Base-by-base conservation (phyloP, 1,140 invertebrate species). In the Zophobas morio region DNA sequence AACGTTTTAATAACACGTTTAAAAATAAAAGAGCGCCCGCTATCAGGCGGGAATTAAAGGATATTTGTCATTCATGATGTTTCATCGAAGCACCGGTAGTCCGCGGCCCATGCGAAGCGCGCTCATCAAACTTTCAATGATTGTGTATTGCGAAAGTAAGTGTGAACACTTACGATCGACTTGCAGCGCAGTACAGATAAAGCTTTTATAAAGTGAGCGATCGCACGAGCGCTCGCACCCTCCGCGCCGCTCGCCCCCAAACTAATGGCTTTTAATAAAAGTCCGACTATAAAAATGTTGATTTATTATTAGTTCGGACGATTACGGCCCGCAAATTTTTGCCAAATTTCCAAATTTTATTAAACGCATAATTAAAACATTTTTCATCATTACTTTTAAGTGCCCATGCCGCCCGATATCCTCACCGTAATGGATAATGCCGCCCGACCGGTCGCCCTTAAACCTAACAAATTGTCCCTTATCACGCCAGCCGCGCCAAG, bases 221-320 rank as follows among this genome's bases (percentile, higher is more conserved):
- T 76, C 70, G 70, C 49, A 70, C 40, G 57, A 71, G 79, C 79
- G 72, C 76, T 76, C 76, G 75, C 75, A 60, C 75, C 72, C 60
- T 60, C 79, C 70, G 76, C 80, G 77, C 79, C 70, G 66, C 81
- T 53, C 78, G 79, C 82, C 76, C 78, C 74, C 57, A 83, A 85
- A 85, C 82, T 85, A 85, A 85, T 85, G 84, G 84, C 84, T 85
- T 85, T 84, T 85, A 84, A 85, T 85, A 85, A 85, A 85, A 85
- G 83, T 81, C 78, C 57, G 83, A 83, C 84, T 84, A 85, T 85
- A 85, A 85, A 85, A 85, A 84, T 85, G 83, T 84, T 85, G 84
- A 85, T 85, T 85, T 85, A 85, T 84, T 84, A 82, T 84, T 84
- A 83, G 82, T 83, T 81, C 78, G 80, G 80, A 76, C 80, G 82